Base-by-base conservation (phyloP, 2,113 vertebrate species). In the Mystacornis crossleyi region DNA sequence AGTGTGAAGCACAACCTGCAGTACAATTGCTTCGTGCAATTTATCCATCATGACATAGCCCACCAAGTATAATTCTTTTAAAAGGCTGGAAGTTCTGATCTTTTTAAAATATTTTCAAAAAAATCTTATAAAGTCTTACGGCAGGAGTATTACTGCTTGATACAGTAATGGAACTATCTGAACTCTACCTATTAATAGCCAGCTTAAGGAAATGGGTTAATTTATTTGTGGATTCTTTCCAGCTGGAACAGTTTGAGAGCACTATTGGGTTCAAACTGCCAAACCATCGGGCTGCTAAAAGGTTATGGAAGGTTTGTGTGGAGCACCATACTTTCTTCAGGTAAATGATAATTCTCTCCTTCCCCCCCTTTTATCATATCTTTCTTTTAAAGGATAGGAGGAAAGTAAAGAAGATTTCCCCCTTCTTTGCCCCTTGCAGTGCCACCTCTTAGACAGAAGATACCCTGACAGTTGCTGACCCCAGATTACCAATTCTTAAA, bases 251-350 rank as follows among this genome's bases (percentile, higher is more conserved):
- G 97, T 99, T 99, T 97, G 99, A 99, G 97, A 99, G 99, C 96
- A 99, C 99, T 31, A 99, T 99, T 96, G 99, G 99, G 66, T 99
- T 99, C 96, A 99, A 99, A 96, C 98, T 99, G 81, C 99, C 99
- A 96, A 99, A 99, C 95, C 99, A 99, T 90, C 98, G 99, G 20
- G 98, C 99, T 45, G 99, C 99, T 54, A 99, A 99, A 97, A 98
- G 98, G 89, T 98, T 99, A 92, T 99, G 99, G 99, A 99, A 99
- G 91, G 99, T 99, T 84, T 99, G 99, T 31, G 99, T 99, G 98
- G 99, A 99, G 85, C 99, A 99, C 95, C 99, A 99, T 98, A 99
- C 99, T 92, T 99, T 99, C 96, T 99, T 99, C 98, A 99, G 99
- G 99, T 99, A 98, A 96, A 48, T 53, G 11, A 20, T 86, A 78